Evolutionary conservation across 2,888 invertebrate species (phyloP), one percentile per base, ranked within the genome.

Genomic region (Euphydryas editha): DNA sequence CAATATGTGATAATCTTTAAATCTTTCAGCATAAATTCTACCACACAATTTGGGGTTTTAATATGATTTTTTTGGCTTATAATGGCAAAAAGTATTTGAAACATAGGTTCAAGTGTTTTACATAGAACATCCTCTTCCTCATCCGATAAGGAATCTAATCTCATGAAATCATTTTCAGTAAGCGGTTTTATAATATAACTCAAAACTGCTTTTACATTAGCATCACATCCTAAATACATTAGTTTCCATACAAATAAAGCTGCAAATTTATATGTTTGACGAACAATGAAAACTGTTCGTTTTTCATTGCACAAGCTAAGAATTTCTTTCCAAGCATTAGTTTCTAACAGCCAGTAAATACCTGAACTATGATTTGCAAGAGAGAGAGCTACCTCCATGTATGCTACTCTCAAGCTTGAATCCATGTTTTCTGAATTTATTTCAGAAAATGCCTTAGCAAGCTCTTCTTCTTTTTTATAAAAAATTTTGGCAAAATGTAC

Each of bases 221-320:
- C 78, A 54, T 82, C 81, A 73, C 94, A 93, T 44, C 76, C 81
- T 3, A 93, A 84, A 59, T 93, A 91, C 20, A 92, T 88, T 1
- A 93, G 82, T 79, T 92, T 94, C 85, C 94, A 94, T 0, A 95
- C 76, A 62, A 96, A 91, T 67, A 90, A 89, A 18, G 93, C 93
- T 18, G 96, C 86, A 75, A 96, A 95, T 66, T 93, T 93, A 62
- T 95, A 94, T 8, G 95, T 94, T 78, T 95, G 95, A 46, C 95
- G 92, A 0, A 95, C 93, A 11, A 96, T 94, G 78, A 96, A 97
- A 47, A 96, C 88, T 0, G 96, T 96, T 68, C 95, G 94, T 81
- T 94, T 95, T 62, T 94, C 89, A 73, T 95, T 94, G 68, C 94
- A 95, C 59, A 95, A 93, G 65, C 90, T 91, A 4, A 96, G 83